Conservation (phyloP, 92 coral and sea anemone species). For the Zoanthus sociatus region DNA sequence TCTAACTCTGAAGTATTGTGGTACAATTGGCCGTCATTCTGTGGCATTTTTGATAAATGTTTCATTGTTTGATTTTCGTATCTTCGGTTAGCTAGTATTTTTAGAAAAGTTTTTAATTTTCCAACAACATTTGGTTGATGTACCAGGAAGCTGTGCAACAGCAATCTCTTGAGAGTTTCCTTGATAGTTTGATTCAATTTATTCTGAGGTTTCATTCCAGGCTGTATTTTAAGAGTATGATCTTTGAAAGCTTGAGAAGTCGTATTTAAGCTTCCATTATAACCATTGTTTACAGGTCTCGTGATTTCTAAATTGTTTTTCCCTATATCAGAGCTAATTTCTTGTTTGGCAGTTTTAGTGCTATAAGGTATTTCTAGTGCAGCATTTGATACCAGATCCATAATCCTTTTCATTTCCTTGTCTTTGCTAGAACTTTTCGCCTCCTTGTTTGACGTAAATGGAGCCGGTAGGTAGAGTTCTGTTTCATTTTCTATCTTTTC, state of each 20-base stretch:
- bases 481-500: neutral
- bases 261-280: neutral
- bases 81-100: neutral
- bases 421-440: neutral
- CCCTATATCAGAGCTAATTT: neutral
- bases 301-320: neutral
- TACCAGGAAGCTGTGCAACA: neutral
- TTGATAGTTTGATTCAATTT: neutral
- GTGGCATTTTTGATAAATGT: neutral
- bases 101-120: slow-evolving; percentile 1
- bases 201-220: neutral
- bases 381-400: neutral
- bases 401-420: neutral
- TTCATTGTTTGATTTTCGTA: neutral
- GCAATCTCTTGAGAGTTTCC: neutral
- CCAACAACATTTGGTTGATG: neutral
- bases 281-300: neutral
- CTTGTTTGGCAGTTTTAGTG: neutral
- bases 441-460: neutral
- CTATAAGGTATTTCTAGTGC: neutral
- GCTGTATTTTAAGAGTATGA: neutral
- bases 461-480: neutral
- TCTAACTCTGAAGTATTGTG: neutral
- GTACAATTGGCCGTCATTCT: neutral
- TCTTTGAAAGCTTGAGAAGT: neutral